Conservation (phyloP, 2,888 invertebrate genomes). For the Galerucella nymphaeae region DNA sequence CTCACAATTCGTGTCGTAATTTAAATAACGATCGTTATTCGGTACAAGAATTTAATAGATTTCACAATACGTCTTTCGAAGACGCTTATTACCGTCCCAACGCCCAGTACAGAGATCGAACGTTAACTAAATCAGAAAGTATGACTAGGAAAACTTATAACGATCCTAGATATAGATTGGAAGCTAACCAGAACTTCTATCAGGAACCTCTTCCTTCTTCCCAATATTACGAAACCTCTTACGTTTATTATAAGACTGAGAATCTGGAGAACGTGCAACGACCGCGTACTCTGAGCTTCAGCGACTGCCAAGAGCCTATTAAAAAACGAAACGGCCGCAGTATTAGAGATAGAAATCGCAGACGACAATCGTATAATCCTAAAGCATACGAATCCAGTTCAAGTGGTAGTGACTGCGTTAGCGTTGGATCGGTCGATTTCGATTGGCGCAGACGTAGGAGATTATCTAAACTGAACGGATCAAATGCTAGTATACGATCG, state of each 20-base stretch:
- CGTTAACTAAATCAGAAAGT: constrained; percentile 64
- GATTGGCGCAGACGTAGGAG: constrained; percentile 62
- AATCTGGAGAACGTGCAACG: constrained; percentile 47
- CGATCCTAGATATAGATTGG: constrained; percentile 50
- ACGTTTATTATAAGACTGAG: constrained; percentile 57
- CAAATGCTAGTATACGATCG: constrained; percentile 63
- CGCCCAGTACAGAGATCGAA: constrained; percentile 58
- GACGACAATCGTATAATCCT: constrained; percentile 71
- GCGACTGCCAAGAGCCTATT: constrained; percentile 54
- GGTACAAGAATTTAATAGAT: constrained; percentile 48
- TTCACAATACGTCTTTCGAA: constrained; percentile 58
- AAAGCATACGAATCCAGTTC: constrained; percentile 69
- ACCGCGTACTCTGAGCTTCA: constrained; percentile 56
- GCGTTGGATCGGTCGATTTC: constrained; percentile 63
- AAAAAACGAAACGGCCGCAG: constrained; percentile 62
- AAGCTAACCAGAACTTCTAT: constrained; percentile 53
- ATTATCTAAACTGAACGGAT: constrained; percentile 60
- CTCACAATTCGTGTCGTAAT: constrained; percentile 61
- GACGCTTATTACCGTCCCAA: constrained; percentile 52
- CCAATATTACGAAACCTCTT: constrained; percentile 57
- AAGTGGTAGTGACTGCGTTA: constrained; percentile 66
- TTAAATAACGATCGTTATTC: constrained; percentile 50
- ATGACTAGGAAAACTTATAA: constrained; percentile 63
- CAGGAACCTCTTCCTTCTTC: constrained; percentile 45
- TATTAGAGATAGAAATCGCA: constrained; percentile 68